Base-by-base conservation (phyloP, 2,797 vertebrate species). In the Falco novaeseelandiae region DNA sequence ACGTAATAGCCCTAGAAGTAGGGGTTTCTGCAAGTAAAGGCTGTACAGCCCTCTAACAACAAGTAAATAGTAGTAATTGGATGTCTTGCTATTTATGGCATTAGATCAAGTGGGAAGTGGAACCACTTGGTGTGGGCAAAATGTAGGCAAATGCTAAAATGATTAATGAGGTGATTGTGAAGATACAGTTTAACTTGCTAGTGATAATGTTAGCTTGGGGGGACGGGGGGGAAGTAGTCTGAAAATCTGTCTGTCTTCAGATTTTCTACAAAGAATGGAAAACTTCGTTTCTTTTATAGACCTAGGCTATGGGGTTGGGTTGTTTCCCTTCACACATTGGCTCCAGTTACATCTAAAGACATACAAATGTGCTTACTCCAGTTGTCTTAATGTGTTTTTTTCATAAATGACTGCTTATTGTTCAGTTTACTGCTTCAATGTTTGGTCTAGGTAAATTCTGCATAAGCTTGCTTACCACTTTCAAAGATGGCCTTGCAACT, bases 401-500 rank as follows among this genome's bases (percentile, higher is more conserved):
- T 63, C 4, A 0, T 59, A 66, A 83, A 23, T 10, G 55, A 19
- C 36, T 66, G 63, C 30, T 63, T 81, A 23, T 46, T 90, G 20
- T 83, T 91, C 67, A 52, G 42, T 82, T 85, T 83, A n/a, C 27
- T 59, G 59, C 59, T 61, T 78, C 29, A 14, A 7, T 54, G 8
- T 85, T 85, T 58, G 44, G 71, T 67, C 19, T 71, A 46, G 52
- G 34, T 89, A 79, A 82, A 79, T 81, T 61, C 72, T 78, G 65
- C 9, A 3, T 9, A 16, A 86, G 29, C 76, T 94, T 34, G 30
- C 44, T 76, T 67, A 90, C n/a, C 0, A 10, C 36, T 83, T 86
- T 61, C 8, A 74, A 21, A 71, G 48, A 18, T 2, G 1, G 3
- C 67, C 19, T 87, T 85, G 73, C 23, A 73, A 1, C 20, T 81